Conservation (phyloP, 2,888 invertebrate species). For the Thymelicus sylvestris region DNA sequence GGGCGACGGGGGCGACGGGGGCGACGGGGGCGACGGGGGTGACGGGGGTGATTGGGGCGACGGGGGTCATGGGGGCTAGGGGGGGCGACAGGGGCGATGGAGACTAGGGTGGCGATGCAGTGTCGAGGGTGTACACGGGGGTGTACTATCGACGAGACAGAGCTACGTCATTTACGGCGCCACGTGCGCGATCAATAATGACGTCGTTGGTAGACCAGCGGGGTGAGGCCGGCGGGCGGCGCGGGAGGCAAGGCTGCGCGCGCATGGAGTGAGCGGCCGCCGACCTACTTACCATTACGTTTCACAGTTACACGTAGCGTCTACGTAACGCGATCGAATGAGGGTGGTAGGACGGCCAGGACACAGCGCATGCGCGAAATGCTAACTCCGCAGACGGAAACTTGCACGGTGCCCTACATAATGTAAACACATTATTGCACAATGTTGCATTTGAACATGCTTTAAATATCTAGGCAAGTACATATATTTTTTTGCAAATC, state of each 20-base stretch:
- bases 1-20: conserved; percentile 34
- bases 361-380: conserved; percentile 55
- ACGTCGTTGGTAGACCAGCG: conserved; percentile 64
- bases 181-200: conserved; percentile 83
- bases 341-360: conserved; percentile 50
- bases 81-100: conserved; percentile 28
- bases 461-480: not conserved
- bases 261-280: conserved; percentile 60
- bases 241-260: conserved; percentile 60
- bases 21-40: conserved; percentile 27
- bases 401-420: conserved; percentile 59
- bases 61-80: conserved; percentile 56
- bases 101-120: conserved; percentile 34
- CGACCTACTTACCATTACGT: conserved; percentile 82
- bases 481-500: not conserved
- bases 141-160: conserved; percentile 67
- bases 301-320: conserved; percentile 69
- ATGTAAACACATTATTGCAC: conserved; percentile 51
- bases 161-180: conserved; percentile 82
- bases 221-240: conserved; percentile 44
- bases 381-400: conserved; percentile 54
- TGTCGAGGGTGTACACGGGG: conserved; percentile 53
- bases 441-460: conserved; percentile 34
- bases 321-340: conserved; percentile 79
- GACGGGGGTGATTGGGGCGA: not conserved